Conservation (phyloP, 2,888 invertebrate genomes). For the Copidosoma aretas region DNA sequence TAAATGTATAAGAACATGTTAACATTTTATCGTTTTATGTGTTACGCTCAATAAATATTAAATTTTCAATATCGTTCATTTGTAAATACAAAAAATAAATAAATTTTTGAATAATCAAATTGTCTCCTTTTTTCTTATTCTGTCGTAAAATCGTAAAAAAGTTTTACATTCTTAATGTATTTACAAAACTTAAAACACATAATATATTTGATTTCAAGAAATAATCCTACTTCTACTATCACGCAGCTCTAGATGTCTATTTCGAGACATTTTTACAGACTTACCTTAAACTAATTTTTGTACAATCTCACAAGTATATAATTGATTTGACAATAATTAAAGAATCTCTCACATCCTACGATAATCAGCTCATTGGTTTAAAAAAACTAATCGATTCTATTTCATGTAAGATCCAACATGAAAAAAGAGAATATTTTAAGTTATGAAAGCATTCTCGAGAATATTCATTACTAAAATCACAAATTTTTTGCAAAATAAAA, state of each 20-base stretch:
- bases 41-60: background rate
- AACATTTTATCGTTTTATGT: slow-evolving; percentile 1
- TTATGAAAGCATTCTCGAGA: slow-evolving; percentile 34
- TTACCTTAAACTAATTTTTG: slow-evolving; percentile 33
- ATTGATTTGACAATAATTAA: slow-evolving; percentile 5
- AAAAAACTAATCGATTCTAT: no score
- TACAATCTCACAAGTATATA: slow-evolving; percentile 9
- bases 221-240: slow-evolving; percentile 2
- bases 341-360: slow-evolving; percentile 24
- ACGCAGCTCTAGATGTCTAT: background rate
- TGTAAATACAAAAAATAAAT: slow-evolving; percentile 16
- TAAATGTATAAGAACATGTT: background rate
- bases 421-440: background rate
- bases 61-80: slow-evolving; percentile 2
- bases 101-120: slow-evolving; percentile 15
- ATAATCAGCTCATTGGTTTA: background rate
- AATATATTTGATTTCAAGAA: slow-evolving; percentile 1
- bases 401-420: no score
- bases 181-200: slow-evolving; percentile 3
- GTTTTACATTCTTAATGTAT: background rate
- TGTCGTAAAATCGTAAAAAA: slow-evolving; percentile 4
- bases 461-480: background rate
- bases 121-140: slow-evolving; percentile 6
- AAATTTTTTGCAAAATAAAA: slow-evolving; percentile 1
- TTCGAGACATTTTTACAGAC: slow-evolving; percentile 9